Base-by-base conservation (phyloP, 1,140 invertebrate genomes). In the Periplaneta americana region DNA sequence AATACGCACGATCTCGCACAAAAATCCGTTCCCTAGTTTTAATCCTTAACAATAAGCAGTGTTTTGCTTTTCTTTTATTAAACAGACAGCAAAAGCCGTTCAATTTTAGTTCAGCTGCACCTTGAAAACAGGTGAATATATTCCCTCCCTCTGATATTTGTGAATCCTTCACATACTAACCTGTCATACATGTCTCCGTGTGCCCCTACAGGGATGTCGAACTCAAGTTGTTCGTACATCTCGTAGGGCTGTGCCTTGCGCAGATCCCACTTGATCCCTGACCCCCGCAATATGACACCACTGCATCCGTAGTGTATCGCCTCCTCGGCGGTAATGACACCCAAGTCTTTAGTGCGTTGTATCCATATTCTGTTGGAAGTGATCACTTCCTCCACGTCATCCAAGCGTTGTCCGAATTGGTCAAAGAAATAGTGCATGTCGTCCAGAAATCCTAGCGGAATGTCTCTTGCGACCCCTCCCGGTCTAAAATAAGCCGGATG, bases 181-280 rank as follows among this genome's bases (percentile, higher is more conserved):
- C n/a, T n/a, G 75, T 98, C 96, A 85, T 96, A 97, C 85, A 93
- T 94, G 86, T 98, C 96, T 28, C 97, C 96, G 84, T 95, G 93
- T 13, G 88, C 90, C 28, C 96, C 96, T 77, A 98, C 91, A 4
- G 94, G 93, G 11, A 97, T 91, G 88, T 98, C 95, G 88, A 98
- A 98, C 8, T 98, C 95, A 34, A 97, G 90, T 83, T 94, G 87
- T 83, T 94, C 93, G 85, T 98, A 98, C 34, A 92, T 94, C 88
- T 97, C 96, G 86, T 98, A 98, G 0, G 97, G 97, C 84, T 94
- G 92, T 22, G 91, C 88, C 87, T 97, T 96, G 11, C 96, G 88
- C 15, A 98, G 85, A 89, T 98, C 97, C 96, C 96, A 98, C 87
- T 97, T 96, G 39, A 98, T 93, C 79, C 96, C 97, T 8, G 94